A percentile compares a stretch with the other conserved stretches of the same genome.
These are phyloP conservation scores for Hoplodrina ambigua DNA, from an alignment of 2,888 invertebrate genomes.

Conservation along the genomic window DNA sequence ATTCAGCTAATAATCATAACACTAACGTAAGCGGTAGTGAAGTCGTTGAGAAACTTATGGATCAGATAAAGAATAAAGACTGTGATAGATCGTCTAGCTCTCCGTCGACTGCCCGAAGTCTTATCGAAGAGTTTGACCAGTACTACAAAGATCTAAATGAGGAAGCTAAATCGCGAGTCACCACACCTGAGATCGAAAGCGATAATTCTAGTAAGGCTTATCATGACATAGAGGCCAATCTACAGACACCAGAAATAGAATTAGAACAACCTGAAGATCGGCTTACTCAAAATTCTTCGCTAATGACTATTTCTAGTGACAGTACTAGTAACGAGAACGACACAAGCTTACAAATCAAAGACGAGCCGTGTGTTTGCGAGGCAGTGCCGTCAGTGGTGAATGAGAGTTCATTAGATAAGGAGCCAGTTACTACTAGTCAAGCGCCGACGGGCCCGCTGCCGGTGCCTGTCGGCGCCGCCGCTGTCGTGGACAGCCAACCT, in stretches of 20 bases:
- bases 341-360: constrained; percentile 25
- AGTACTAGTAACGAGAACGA: not conserved
- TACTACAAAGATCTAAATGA: constrained; percentile 80
- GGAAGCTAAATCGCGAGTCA: constrained; percentile 65
- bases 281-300: constrained; percentile 41
- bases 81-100: constrained; percentile 73
- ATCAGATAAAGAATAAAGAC: constrained; percentile 78
- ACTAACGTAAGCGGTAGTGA: constrained; percentile 69
- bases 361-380: constrained; percentile 41
- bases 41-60: constrained; percentile 77
- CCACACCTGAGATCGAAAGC: constrained; percentile 59
- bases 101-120: constrained; percentile 85
- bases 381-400: constrained; percentile 11
- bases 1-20: constrained; percentile 74
- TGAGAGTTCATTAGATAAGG: constrained; percentile 33
- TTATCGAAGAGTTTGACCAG: constrained; percentile 85
- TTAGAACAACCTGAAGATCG: constrained; percentile 35
- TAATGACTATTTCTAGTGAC: constrained; percentile 41
- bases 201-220: constrained; percentile 44
- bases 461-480: constrained; percentile 78
- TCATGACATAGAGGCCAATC: constrained; percentile 62
- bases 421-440: constrained; percentile 50
- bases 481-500: constrained; percentile 61
- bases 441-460: constrained; percentile 78
- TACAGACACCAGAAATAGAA: constrained; percentile 37